Percentiles rank a stretch among this genome's conserved stretches.
These are phyloP conservation scores for Haliclystus octoradiatus DNA, from an alignment of 30 jellyfish, hydroid and myxozoan genomes.

Conservation along the genomic window DNA sequence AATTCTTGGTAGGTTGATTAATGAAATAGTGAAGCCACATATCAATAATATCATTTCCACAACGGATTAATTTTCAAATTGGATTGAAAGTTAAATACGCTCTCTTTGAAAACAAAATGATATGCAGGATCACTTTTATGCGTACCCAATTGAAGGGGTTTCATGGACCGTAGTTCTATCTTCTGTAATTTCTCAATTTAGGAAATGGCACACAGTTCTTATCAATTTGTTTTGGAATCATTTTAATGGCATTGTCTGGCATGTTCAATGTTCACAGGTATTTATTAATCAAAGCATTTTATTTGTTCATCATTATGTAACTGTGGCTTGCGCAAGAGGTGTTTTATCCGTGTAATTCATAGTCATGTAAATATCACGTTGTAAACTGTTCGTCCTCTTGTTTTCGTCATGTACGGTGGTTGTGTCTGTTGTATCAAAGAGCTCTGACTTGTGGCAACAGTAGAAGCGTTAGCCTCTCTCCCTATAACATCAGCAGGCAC, in stretches of 20 bases:
- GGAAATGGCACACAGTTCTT: conserved; percentile 92
- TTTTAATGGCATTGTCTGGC: conserved; percentile 78
- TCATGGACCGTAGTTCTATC: no score
- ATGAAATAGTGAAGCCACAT: not conserved
- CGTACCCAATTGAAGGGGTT: no score
- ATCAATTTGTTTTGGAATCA: conserved; percentile 70
- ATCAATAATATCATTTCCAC: not conserved
- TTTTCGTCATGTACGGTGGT: no score
- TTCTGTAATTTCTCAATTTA: not conserved
- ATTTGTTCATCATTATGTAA: not conserved
- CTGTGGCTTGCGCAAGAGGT: no score
- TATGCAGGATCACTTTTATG: not conserved
- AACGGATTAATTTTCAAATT: not conserved
- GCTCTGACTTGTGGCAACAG: no score
- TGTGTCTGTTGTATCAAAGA: no score
- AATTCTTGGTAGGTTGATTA: conserved; percentile 40
- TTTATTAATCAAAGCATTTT: not conserved
- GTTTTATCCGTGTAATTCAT: no score
- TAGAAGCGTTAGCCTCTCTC: no score
- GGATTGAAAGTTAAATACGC: not conserved
- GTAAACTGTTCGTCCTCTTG: no score
- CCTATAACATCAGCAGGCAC: no score
- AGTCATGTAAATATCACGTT: no score
- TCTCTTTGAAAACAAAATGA: not conserved
- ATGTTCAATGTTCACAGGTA: conserved; percentile 96